Base-by-base conservation (phyloP, 2,888 invertebrate genomes). In the Temnothorax unifasciatus region DNA sequence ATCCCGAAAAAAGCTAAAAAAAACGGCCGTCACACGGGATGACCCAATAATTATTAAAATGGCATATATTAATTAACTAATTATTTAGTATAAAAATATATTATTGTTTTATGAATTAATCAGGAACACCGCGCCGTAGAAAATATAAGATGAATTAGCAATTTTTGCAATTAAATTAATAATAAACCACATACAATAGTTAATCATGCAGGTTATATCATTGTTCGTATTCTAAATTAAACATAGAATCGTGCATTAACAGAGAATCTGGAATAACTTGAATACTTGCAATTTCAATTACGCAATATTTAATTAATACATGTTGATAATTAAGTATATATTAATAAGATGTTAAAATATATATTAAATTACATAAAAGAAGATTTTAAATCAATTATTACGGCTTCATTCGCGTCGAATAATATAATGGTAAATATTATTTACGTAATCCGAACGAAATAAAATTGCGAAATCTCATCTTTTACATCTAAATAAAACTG, bases 31-130 rank as follows among this genome's bases (percentile, higher is more conserved):
- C n/a, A n/a, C n/a, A n/a, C n/a, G n/a, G n/a, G n/a, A n/a, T n/a
- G n/a, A n/a, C n/a, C n/a, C 0, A n/a, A 52, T 25, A 3, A 50
- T 18, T 38, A 64, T 15, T 4, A 38, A 9, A 15, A 34, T 34
- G 4, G 3, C 4, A 21, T 13, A 63, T n/a, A 41, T 57, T 21
- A n/a, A 57, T 57, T 38, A n/a, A 57, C 3, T 54, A 11, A 41
- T 25, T n/a, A 59, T 47, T 29, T 25, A 29, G 29, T 29, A 29
- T 29, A 29, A 29, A 0, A 41, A 59, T 41, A 18, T 25, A 41
- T 73, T 57, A 18, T 8, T 54, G 9, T 52, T 74, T 21, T 13
- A n/a, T 47, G 8, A 50, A 52, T 52, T 71, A 52, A 52, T 71
- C 11, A 3, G 2, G 13, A n/a, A 54, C 6, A n/a, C n/a, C 13